These are phyloP conservation scores for Trichomycterus rosablanca DNA, from an alignment of 2,113 vertebrate species.

Conservation along the genomic window DNA sequence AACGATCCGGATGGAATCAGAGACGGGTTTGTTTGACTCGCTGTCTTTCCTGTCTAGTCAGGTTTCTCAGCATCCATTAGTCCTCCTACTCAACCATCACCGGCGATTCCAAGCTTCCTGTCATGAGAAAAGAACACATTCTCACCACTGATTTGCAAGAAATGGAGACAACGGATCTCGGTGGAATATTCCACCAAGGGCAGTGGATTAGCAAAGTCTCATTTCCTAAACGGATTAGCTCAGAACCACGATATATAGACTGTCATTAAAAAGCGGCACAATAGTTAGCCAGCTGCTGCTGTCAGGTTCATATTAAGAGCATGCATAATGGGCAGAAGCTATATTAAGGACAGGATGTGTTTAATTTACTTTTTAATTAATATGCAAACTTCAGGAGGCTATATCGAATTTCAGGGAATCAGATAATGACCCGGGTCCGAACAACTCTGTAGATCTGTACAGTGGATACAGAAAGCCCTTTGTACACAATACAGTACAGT, in stretches of 20 bases:
- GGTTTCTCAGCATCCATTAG: conserved; percentile 37
- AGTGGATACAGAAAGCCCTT: no score
- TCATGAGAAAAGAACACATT: not conserved
- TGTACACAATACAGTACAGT: no score
- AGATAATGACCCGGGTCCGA: no score
- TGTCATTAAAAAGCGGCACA: no score
- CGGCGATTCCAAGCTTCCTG: conserved; percentile 1
- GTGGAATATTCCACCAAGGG: conserved; percentile 29
- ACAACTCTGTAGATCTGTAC: no score
- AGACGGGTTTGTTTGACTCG: conserved; percentile 19
- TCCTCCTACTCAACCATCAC: conserved; percentile 12
- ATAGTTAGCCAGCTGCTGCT: no score
- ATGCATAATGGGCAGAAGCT: no score
- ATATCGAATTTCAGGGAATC: no score
- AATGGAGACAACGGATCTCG: not conserved
- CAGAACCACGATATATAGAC: conserved; percentile 11
- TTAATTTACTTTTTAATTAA: not conserved
- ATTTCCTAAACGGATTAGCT: not conserved
- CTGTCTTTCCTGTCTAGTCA: conserved; percentile 36
- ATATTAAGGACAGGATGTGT: not conserved
- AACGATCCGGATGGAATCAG: conserved; percentile 31
- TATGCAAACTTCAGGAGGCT: no score
- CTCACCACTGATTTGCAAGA: not conserved
- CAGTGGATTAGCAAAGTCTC: not conserved
- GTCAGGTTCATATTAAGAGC: no score